phyloP scores from a whole-genome alignment of 2,113 vertebrate genomes.

The Pachycephala philippinensis region DNA sequence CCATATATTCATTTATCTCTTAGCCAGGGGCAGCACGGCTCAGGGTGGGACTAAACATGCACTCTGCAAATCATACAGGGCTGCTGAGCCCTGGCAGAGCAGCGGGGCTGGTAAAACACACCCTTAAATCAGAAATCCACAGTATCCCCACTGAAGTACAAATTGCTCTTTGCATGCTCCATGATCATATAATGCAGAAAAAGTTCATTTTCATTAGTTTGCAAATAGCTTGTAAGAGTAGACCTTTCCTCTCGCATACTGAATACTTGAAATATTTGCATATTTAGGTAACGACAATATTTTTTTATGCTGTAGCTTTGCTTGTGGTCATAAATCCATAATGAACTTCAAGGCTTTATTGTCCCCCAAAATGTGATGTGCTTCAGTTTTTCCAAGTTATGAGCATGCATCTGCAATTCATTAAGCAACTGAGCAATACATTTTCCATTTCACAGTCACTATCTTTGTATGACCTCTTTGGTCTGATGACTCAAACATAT shows the following conservation, averaged over 20 bases:
- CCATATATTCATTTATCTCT: background rate
- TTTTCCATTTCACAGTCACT: slow-evolving; percentile 17
- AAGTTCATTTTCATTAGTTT: slow-evolving; percentile 41
- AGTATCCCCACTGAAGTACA: background rate
- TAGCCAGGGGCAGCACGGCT: background rate
- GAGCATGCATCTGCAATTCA: slow-evolving; percentile 18
- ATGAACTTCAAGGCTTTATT: background rate
- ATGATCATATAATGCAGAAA: background rate
- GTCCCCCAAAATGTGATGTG: background rate
- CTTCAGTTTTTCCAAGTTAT: background rate
- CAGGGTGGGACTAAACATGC: background rate
- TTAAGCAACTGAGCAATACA: background rate
- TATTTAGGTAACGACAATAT: background rate
- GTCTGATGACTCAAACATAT: slow-evolving; percentile 3
- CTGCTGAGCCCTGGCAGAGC: background rate
- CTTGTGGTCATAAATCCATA: slow-evolving; percentile 3
- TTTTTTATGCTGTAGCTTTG: background rate
- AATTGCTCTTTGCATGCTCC: background rate
- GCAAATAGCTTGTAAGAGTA: slow-evolving; percentile 4
- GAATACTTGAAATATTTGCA: slow-evolving; percentile 29
- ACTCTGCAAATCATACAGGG: background rate
- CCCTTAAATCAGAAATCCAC: background rate
- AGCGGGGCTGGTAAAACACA: background rate
- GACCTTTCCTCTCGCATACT: background rate
- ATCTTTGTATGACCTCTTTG: slow-evolving; percentile 5